Evolutionary conservation across 2,888 invertebrate genomes (phyloP).

Genomic region (Hirudinaria manillensis): DNA sequence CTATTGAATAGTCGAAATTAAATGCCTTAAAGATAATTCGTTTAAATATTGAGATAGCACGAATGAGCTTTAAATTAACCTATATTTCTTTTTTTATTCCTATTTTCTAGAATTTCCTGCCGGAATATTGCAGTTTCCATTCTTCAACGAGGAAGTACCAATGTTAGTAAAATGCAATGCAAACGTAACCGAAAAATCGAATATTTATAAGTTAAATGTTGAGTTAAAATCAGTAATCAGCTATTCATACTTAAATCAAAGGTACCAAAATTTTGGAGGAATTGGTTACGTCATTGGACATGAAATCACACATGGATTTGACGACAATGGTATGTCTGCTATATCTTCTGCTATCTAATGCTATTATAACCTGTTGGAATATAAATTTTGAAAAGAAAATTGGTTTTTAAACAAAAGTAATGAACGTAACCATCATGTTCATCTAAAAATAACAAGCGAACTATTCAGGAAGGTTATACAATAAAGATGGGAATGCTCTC

Average conservation of each 20-base stretch:
- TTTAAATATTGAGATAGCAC: no score
- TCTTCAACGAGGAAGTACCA: constrained; percentile 70
- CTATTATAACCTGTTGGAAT: no score
- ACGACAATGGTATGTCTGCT: constrained; percentile 61
- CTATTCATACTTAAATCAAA: constrained; percentile 40
- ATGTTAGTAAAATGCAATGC: no score
- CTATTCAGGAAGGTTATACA: constrained; percentile 76
- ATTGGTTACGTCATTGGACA: constrained; percentile 98
- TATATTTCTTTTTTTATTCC: not conserved
- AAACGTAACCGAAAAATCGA: no score
- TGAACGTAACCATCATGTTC: no score
- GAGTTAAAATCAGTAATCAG: no score
- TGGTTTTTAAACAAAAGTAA: no score
- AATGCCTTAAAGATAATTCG: not conserved
- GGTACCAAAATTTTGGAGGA: constrained; percentile 85
- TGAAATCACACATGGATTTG: constrained; percentile 90
- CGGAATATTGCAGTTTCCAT: constrained; percentile 53
- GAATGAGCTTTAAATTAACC: no score
- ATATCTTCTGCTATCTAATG: no score
- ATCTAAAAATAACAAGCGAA: not conserved
- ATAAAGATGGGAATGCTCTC: constrained; percentile 85
- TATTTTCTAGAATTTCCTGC: constrained; percentile 58
- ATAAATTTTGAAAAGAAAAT: no score
- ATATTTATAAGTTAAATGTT: no score
- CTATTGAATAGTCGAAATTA: no score